Evolutionary conservation across 1,140 invertebrate genomes (phyloP).

Genomic region (Drosophila tropicalis): DNA sequence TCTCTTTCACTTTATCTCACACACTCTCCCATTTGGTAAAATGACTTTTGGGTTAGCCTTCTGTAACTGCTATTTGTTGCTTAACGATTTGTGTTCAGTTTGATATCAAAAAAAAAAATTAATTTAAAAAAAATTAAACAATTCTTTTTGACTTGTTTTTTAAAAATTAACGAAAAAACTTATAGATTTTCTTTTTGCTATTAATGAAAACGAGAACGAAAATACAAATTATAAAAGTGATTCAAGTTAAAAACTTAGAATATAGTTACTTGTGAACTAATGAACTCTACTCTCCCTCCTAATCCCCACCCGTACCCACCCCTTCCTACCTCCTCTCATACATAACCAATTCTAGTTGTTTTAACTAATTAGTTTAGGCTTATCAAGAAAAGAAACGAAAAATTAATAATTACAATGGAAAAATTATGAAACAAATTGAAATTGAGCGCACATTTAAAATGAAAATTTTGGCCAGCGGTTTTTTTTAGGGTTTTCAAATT

Average conservation of each 20-base stretch:
- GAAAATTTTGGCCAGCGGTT: conserved; percentile 65
- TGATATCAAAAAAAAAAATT: conserved; percentile 69
- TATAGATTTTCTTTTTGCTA: conserved; percentile 33
- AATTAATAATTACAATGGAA: not conserved
- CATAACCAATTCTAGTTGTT: conserved; percentile 74
- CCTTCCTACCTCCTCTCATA: conserved; percentile 27
- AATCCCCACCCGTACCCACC: not conserved
- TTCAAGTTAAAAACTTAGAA: conserved; percentile 81
- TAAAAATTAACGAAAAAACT: not conserved
- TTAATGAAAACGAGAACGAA: conserved; percentile 44
- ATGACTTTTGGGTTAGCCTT: conserved; percentile 50
- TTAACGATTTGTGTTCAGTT: conserved; percentile 73
- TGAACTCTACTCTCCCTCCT: not conserved
- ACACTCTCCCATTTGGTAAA: not conserved
- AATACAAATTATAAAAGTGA: conserved; percentile 75
- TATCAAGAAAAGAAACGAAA: conserved; percentile 16
- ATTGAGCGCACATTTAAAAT: conserved; percentile 48
- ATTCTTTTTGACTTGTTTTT: not conserved
- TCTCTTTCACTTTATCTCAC: conserved; percentile 30
- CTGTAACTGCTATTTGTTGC: conserved; percentile 67
- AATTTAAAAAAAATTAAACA: conserved; percentile 2
- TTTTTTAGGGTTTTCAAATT: conserved; percentile 77
- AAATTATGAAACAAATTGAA: conserved; percentile 2
- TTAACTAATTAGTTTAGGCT: conserved; percentile 47
- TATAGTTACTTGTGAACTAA: conserved; percentile 57